Evolutionary conservation across 2,888 invertebrate genomes (phyloP), one percentile per base, ranked within the genome.

Genomic region (Ceramica pisi): DNA sequence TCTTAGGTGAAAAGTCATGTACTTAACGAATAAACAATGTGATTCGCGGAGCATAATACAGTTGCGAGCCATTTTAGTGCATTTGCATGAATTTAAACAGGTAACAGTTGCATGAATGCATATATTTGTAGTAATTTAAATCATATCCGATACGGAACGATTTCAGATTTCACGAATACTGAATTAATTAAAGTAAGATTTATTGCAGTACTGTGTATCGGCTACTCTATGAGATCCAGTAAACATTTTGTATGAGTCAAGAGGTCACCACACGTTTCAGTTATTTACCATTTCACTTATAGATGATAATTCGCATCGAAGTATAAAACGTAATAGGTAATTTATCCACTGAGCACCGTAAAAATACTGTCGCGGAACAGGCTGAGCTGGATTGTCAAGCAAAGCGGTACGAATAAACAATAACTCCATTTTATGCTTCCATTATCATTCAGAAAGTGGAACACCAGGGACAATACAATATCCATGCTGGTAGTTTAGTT

Each of bases 41-140:
- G 57, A 72, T 63, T 65, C 75, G 80, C 83, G 60, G 56, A 84
- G 75, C 80, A 73, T 56, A 81, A 69, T 63, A 75, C 66, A 63
- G 41, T 67, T 53, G 53, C 35, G 65, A 68, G 19, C 56, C 19
- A 68, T 70, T 72, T 57, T 61, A 82, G 61, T 67, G 67, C 78
- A 66, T 41, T 73, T 61, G 48, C 71, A 82, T 75, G 71, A 71
- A 79, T 78, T 67, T 63, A 80, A 71, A 67, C 55, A 68, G 50
- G 63, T 67, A 63, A 68, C 71, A 75, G 63, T 76, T 59, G 75
- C 67, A 75, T 74, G 68, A 66, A 55, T 55, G 67, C 64, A 67
- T 75, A 71, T 19, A 70, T 73, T 70, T 38, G 53, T 65, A 23
- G 38, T 62, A 68, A 70, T 66, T 70, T 23, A 67, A 83, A 69